These are phyloP conservation scores for Lepidostoma basale DNA, from an alignment of 1,140 invertebrate genomes.

Conservation along the genomic window DNA sequence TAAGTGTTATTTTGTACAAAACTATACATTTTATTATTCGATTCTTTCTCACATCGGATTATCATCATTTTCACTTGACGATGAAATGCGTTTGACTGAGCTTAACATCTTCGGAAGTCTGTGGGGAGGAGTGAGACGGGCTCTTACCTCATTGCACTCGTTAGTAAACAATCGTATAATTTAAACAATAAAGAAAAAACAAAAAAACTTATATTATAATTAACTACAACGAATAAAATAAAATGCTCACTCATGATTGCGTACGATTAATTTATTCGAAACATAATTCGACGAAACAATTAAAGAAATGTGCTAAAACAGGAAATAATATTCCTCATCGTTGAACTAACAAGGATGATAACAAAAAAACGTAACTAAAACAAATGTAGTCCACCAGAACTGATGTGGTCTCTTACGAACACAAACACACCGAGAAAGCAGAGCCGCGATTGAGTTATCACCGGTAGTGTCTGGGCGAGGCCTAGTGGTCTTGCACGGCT, in stretches of 20 bases:
- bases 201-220: constrained; percentile 57
- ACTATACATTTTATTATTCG: constrained; percentile 55
- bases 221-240: constrained; percentile 62
- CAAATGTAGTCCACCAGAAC: constrained; percentile 18
- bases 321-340: constrained; percentile 40
- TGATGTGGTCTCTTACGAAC: constrained; percentile 16
- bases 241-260: constrained; percentile 50
- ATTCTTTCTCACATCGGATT: constrained; percentile 20
- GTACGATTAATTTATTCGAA: constrained; percentile 44
- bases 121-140: constrained; percentile 13
- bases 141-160: constrained; percentile 58
- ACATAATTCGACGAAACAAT: constrained; percentile 36
- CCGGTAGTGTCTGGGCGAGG: not conserved
- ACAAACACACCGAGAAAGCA: constrained; percentile 29
- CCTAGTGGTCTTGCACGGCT: constrained; percentile 51
- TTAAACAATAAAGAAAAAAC: constrained; percentile 58
- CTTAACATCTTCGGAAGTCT: constrained; percentile 20
- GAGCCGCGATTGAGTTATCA: constrained; percentile 17
- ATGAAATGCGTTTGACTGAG: constrained; percentile 19
- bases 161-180: constrained; percentile 55
- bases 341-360: constrained; percentile 43
- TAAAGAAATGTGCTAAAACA: constrained; percentile 32
- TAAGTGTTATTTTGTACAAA: constrained; percentile 64
- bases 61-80: constrained; percentile 23
- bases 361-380: constrained; percentile 39